phyloP scores from a whole-genome alignment of 2,113 vertebrate genomes.

The Manacus vitellinus region DNA sequence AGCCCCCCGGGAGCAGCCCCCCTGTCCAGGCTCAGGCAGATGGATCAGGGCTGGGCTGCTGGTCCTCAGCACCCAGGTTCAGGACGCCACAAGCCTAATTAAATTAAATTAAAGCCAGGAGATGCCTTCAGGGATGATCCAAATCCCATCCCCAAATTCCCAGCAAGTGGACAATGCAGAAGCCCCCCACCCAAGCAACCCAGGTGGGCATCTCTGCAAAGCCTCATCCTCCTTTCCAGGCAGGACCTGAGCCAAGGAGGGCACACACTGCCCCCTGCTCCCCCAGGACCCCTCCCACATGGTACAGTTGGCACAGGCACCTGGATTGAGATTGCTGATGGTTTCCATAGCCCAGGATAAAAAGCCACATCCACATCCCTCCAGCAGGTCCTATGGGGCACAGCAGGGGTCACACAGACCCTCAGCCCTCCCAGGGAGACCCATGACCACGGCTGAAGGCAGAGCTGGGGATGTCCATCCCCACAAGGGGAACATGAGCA shows the following conservation, averaged over 20 bases:
- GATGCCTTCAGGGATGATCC: background rate
- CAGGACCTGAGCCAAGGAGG: background rate
- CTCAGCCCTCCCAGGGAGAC: too few relatives aligned
- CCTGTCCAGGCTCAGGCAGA: rapidly evolving
- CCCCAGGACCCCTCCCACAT: background rate
- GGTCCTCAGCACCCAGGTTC: background rate
- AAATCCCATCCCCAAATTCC: background rate
- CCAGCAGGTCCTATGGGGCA: background rate
- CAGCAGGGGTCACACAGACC: background rate
- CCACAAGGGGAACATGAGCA: rapidly evolving
- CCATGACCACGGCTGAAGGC: background rate
- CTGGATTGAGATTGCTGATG: background rate
- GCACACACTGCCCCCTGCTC: background rate
- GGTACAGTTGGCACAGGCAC: background rate
- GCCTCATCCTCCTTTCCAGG: background rate
- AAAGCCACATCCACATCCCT: background rate
- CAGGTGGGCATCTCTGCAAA: background rate
- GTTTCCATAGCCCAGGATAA: background rate
- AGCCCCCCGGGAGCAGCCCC: background rate
- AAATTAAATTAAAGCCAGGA: background rate
- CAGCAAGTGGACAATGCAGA: background rate
- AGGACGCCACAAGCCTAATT: background rate
- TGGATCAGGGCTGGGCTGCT: background rate
- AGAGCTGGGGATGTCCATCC: background rate
- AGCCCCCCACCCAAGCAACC: background rate